Evolutionary conservation across 1,140 invertebrate genomes (phyloP).

Genomic region (Drosophila lacertosa): DNA sequence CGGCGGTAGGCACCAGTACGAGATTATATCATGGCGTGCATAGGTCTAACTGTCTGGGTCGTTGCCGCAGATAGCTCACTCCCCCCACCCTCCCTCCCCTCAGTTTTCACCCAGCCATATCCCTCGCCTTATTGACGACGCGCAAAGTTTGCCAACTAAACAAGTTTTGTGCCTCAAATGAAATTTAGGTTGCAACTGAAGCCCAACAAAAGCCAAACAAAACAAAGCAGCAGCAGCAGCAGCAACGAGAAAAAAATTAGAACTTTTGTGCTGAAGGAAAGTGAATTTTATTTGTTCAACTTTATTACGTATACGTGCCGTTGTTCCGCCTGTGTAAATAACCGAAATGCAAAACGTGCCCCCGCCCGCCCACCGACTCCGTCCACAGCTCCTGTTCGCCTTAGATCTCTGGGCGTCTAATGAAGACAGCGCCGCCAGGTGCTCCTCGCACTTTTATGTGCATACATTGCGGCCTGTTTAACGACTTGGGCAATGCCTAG

Average conservation of each 20-base stretch:
- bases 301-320: conserved; percentile 82
- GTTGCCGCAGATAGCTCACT: conserved; percentile 13
- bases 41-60: conserved; percentile 64
- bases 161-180: conserved; percentile 82
- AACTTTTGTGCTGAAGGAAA: conserved; percentile 77
- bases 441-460: conserved; percentile 72
- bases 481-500: conserved; percentile 59
- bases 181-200: conserved; percentile 83
- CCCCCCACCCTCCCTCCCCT: background rate
- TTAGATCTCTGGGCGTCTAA: conserved; percentile 59
- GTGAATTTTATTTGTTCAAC: conserved; percentile 82
- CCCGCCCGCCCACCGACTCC: background rate
- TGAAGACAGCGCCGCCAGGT: conserved; percentile 70
- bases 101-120: conserved; percentile 15
- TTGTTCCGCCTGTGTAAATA: conserved; percentile 77
- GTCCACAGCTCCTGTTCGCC: conserved; percentile 4
- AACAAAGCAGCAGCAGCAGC: conserved; percentile 54
- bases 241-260: conserved; percentile 56
- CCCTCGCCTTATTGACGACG: conserved; percentile 76
- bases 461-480: conserved; percentile 69
- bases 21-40: conserved; percentile 78
- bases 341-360: conserved; percentile 78
- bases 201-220: conserved; percentile 79
- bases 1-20: conserved; percentile 33
- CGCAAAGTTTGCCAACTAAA: conserved; percentile 83